Base-by-base conservation (phyloP, 2,113 vertebrate species). In the Eulemur rufifrons region DNA sequence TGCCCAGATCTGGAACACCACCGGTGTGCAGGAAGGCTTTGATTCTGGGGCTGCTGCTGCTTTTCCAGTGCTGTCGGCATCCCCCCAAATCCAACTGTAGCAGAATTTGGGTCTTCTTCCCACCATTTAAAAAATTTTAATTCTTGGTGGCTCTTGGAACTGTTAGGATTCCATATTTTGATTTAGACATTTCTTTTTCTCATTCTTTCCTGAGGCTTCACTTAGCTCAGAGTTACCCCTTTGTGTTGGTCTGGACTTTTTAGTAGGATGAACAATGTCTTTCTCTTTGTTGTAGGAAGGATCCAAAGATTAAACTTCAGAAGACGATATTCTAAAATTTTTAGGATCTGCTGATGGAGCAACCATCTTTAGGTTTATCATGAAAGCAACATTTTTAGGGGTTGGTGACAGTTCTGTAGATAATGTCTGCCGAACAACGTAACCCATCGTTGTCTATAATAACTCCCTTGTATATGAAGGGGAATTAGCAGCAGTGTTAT, bases 41-140 rank as follows among this genome's bases (percentile, higher is more conserved):
- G 98, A 97, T 99, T 99, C 91, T 99, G 98, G 45, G 98, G 98
- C 54, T 99, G 98, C 52, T 99, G 99, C 96, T 99, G 99, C 97
- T 99, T 98, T 98, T 99, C 97, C 97, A 99, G 96, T 20, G 98
- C 98, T 1, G 98, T 98, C 98, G 99, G 95, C 99, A 99, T 99
- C 96, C 98, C 80, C 99, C 99, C 39, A 99, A 99, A 98, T 99
- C 99, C 95, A 99, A 97, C 39, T 99, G 99, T 78, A 99, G 98
- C 0, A 99, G 99, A 94, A 97, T 98, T 47, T 99, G 99, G 97
- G 99, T 99, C 97, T 99, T 99, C 98, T 99, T 99, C 64, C 99
- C 98, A 94, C 98, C 98, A 69, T 21, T 97, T 81, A 98, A 99
- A 89, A 98, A 96, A 50, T 97, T 98, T 99, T 98, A 97, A 98